Percentiles rank a stretch among this genome's conserved stretches.
Conservation (phyloP, 2,797 vertebrate species). For the Lindbergichthys nudifrons region DNA sequence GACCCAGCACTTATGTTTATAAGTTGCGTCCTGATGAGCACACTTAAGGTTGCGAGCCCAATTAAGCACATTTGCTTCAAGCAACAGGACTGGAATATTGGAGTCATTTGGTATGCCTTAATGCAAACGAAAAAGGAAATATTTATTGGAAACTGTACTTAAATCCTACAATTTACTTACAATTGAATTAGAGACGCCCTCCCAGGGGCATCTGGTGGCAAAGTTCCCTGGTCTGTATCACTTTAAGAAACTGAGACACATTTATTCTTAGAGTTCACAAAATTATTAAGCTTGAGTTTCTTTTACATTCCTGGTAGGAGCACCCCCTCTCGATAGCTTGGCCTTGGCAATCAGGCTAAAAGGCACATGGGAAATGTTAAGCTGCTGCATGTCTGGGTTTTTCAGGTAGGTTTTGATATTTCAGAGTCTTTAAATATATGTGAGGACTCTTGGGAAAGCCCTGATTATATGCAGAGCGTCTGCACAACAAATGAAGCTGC, state of each 20-base stretch:
- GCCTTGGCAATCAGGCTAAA: slow-evolving; percentile 41
- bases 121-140: slow-evolving; percentile 52
- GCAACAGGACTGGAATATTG: slow-evolving; percentile 34
- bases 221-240: slow-evolving; percentile 13
- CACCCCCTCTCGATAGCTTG: slow-evolving; percentile 21
- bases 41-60: slow-evolving; percentile 57
- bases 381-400: slow-evolving; percentile 26
- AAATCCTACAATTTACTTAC: slow-evolving; percentile 48
- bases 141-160: slow-evolving; percentile 44
- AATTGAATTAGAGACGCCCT: slow-evolving; percentile 48
- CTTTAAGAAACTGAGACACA: slow-evolving; percentile 11
- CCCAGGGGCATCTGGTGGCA: slow-evolving; percentile 17
- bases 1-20: slow-evolving; percentile 49
- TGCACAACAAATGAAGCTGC: slow-evolving; percentile 44
- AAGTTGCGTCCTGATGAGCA: slow-evolving; percentile 64
- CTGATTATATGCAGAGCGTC: slow-evolving; percentile 19
- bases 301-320: slow-evolving; percentile 8
- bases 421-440: slow-evolving; percentile 53
- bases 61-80: slow-evolving; percentile 59
- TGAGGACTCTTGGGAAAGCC: slow-evolving; percentile 38
- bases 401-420: slow-evolving; percentile 40
- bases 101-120: slow-evolving; percentile 36
- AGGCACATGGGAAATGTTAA: slow-evolving; percentile 43
- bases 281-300: neutral
- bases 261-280: slow-evolving; percentile 13